A percentile compares a stretch with the other conserved stretches of the same genome.
These are phyloP conservation scores for Hystrix brachyura DNA, from an alignment of 2,113 vertebrate genomes.

Conservation along the genomic window DNA sequence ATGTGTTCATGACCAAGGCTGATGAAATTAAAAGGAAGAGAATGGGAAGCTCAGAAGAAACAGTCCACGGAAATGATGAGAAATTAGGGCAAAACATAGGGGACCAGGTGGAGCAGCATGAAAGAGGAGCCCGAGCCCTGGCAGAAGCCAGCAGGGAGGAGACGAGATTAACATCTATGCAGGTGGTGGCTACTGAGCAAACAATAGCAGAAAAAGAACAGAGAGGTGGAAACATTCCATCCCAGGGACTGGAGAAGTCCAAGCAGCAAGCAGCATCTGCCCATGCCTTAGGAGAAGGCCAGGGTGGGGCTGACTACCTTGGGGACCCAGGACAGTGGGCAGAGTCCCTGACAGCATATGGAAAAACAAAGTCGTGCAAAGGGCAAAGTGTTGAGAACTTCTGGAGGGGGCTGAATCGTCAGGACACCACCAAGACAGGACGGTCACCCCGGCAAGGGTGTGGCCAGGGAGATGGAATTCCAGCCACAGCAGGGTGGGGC, in stretches of 20 bases:
- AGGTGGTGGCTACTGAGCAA: not conserved
- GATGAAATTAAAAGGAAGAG: not conserved
- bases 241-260: not conserved
- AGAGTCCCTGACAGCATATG: not conserved
- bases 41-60: not conserved
- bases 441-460: too few species aligned
- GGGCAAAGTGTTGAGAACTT: not conserved
- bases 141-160: not conserved
- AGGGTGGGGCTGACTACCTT: not conserved
- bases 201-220: not conserved
- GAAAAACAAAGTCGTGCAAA: not conserved
- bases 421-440: not conserved
- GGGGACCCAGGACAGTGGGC: not conserved
- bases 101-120: not conserved
- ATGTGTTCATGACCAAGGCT: not conserved
- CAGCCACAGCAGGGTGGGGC: not conserved
- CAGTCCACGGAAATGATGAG: not conserved
- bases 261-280: not conserved
- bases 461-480: accelerated
- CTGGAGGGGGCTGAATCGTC: not conserved
- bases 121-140: not conserved
- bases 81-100: not conserved
- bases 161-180: not conserved
- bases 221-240: not conserved
- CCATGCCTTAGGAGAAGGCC: not conserved